Conservation (phyloP, 2,888 invertebrate genomes). For the Cheilosia grossa region DNA sequence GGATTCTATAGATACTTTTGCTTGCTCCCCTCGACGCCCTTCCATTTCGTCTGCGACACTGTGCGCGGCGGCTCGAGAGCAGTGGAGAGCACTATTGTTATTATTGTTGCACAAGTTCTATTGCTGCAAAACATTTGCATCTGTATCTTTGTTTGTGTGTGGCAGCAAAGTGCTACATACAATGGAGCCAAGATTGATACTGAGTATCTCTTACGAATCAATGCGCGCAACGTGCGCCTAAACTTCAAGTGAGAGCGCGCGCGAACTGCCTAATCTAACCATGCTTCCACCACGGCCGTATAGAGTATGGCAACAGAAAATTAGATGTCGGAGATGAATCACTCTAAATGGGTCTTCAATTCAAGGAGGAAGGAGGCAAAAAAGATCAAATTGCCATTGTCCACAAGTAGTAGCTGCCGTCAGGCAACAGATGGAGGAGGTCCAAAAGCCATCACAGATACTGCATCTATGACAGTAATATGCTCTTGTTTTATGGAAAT, state of each 20-base stretch:
- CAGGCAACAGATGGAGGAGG: conserved; percentile 45
- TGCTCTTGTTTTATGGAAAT: conserved; percentile 72
- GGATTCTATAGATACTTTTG: conserved; percentile 65
- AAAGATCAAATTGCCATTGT: conserved; percentile 63
- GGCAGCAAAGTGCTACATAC: conserved; percentile 70
- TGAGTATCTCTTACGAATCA: conserved; percentile 69
- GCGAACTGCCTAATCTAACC: conserved; percentile 49
- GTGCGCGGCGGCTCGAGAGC: not conserved
- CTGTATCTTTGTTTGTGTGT: conserved; percentile 61
- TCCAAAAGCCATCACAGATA: conserved; percentile 55
- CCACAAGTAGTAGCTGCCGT: conserved; percentile 29
- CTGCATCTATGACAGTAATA: conserved; percentile 61
- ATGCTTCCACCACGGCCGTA: conserved; percentile 33
- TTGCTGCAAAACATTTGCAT: conserved; percentile 72
- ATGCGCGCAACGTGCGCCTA: conserved; percentile 73
- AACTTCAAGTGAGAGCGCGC: conserved; percentile 49
- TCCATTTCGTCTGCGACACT: not conserved
- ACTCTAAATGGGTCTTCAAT: conserved; percentile 73
- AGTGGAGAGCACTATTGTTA: conserved; percentile 60
- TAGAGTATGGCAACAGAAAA: conserved; percentile 27
- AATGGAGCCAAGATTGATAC: conserved; percentile 69
- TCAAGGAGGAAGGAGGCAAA: conserved; percentile 34
- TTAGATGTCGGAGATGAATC: conserved; percentile 69
- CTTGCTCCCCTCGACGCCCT: conserved; percentile 12
- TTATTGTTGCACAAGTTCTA: conserved; percentile 73